Conservation (phyloP, 2,113 vertebrate species). For the Rhynchomys soricoides region DNA sequence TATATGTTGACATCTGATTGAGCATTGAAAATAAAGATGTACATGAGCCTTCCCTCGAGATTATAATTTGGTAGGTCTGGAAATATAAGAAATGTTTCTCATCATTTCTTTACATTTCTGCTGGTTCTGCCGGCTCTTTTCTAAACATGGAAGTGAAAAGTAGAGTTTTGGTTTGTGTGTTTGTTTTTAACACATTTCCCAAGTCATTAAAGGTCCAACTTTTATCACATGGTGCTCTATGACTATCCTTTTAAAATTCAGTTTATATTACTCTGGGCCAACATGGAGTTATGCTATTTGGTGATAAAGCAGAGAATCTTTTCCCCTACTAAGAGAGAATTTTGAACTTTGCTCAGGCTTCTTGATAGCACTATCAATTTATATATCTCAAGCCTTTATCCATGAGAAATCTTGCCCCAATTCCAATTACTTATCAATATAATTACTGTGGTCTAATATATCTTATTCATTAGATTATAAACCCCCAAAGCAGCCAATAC, state of each 20-base stretch:
- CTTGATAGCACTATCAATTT: conserved; percentile 8
- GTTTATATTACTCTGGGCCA: conserved; percentile 7
- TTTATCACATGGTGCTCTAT: not conserved
- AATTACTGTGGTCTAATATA: conserved; percentile 7
- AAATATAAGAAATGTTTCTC: not conserved
- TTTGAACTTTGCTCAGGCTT: conserved; percentile 56
- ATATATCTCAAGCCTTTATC: conserved; percentile 56
- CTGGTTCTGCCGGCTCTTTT: not conserved
- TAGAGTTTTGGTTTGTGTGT: not conserved
- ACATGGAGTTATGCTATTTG: not conserved
- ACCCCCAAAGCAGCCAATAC: conserved; percentile 36
- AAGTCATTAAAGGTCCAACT: conserved; percentile 41
- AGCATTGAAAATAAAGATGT: not conserved
- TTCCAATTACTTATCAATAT: conserved; percentile 37
- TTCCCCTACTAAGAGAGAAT: not conserved
- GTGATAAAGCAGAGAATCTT: not conserved
- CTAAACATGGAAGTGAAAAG: conserved; percentile 6
- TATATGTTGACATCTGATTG: not conserved
- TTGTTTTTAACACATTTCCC: conserved; percentile 7
- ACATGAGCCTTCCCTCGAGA: not conserved
- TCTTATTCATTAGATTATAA: conserved; percentile 45
- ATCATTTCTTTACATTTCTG: not conserved
- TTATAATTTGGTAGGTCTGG: not conserved
- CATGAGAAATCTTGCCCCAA: conserved; percentile 52
- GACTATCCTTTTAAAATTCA: conserved; percentile 56